A percentile compares a stretch with the other conserved stretches of the same genome.
phyloP scores from a whole-genome alignment of 2,888 invertebrate species.

The Crematogaster levior region DNA sequence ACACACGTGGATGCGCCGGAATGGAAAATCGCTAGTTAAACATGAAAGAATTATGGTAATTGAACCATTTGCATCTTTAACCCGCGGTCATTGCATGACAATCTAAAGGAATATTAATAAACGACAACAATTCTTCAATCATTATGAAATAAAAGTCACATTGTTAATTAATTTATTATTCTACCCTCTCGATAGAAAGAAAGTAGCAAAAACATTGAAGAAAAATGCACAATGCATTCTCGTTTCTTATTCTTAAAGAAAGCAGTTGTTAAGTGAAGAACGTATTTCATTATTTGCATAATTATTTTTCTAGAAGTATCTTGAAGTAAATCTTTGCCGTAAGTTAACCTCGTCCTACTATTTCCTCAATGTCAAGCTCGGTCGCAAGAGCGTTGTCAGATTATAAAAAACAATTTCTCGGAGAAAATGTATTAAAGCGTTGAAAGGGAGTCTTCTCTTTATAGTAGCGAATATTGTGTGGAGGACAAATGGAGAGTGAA shows the following conservation, averaged over 20 bases:
- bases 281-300: background rate
- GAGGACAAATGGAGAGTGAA: slow-evolving; percentile 17
- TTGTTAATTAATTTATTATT: background rate
- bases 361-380: slow-evolving; percentile 61
- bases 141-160: background rate
- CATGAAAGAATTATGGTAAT: slow-evolving; percentile 37
- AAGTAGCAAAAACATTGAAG: background rate
- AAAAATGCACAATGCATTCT: background rate
- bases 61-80: slow-evolving; percentile 25
- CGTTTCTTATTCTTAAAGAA: background rate
- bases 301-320: background rate
- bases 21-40: slow-evolving; percentile 49
- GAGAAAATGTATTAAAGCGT: slow-evolving; percentile 74
- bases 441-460: slow-evolving; percentile 8
- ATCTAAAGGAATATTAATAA: background rate
- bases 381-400: slow-evolving; percentile 45
- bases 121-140: background rate
- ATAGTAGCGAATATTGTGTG: background rate
- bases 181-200: background rate
- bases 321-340: slow-evolving; percentile 35
- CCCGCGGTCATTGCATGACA: background rate
- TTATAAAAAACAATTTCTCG: slow-evolving; percentile 76
- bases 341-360: slow-evolving; percentile 15
- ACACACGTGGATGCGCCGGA: slow-evolving; percentile 44
- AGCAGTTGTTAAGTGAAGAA: background rate